Conservation (phyloP, 2,888 invertebrate genomes). For the Epistrophella euchroma region DNA sequence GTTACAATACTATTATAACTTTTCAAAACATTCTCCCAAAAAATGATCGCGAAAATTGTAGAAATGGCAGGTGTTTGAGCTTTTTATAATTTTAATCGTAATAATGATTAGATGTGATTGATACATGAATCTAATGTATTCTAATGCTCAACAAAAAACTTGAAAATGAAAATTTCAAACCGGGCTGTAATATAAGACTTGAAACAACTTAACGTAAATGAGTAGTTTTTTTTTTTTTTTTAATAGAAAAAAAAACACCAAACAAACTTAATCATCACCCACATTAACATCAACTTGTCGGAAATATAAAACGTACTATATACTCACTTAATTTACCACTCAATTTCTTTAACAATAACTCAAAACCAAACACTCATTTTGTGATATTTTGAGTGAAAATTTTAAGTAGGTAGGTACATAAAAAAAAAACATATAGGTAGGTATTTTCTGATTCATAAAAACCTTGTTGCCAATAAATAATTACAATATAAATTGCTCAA, state of each 20-base stretch:
- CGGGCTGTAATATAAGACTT: background rate
- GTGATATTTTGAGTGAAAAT: background rate
- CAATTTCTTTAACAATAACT: background rate
- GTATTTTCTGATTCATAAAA: background rate
- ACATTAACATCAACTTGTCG: background rate
- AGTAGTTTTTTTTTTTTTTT: background rate
- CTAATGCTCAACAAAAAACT: no score
- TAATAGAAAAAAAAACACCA: background rate
- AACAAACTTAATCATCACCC: conserved; percentile 9
- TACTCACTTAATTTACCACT: background rate
- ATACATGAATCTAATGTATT: no score
- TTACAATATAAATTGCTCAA: background rate
- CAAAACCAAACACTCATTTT: background rate
- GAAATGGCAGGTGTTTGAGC: no score
- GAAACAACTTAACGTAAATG: conserved; percentile 7
- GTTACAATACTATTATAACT: no score
- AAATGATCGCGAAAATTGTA: no score
- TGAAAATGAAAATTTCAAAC: background rate
- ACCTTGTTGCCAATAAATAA: conserved; percentile 13
- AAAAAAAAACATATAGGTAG: background rate
- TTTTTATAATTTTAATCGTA: no score
- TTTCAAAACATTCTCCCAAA: no score
- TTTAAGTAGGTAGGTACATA: background rate
- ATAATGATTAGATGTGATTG: no score
- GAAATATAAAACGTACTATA: background rate